phyloP scores from a whole-genome alignment of 2,888 invertebrate species.

The Rotaria sp. region DNA sequence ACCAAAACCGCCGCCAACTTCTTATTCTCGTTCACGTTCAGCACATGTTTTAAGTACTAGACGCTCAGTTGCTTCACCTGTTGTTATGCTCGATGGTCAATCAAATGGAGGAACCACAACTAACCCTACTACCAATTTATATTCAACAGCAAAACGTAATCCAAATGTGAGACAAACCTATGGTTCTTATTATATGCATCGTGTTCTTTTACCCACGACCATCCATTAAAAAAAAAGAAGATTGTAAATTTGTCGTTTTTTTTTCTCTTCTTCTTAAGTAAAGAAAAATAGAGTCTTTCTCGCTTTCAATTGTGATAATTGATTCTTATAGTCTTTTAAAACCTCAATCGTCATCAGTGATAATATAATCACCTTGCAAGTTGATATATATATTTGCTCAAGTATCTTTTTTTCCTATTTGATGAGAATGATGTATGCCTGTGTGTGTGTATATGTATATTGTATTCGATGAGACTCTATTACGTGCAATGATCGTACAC shows the following conservation, averaged over 20 bases:
- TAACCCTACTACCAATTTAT: not conserved
- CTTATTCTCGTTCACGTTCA: slow-evolving; percentile 3
- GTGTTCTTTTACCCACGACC: not conserved
- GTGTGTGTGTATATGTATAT: not conserved
- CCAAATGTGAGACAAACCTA: slow-evolving; percentile 26
- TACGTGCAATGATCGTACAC: not conserved
- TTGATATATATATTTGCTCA: not conserved
- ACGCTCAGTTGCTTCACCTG: not conserved
- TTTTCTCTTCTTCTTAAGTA: not conserved
- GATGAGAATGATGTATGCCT: not conserved
- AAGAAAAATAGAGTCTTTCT: slow-evolving; percentile 15
- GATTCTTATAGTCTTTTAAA: slow-evolving; percentile 10
- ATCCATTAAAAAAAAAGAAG: slow-evolving; percentile 5
- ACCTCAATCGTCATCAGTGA: not conserved
- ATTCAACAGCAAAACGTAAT: not conserved
- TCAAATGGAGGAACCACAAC: not conserved
- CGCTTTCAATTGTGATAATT: not conserved
- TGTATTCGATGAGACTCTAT: not conserved
- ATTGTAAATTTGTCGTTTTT: slow-evolving; percentile 7
- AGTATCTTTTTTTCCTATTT: not conserved
- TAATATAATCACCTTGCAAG: not conserved
- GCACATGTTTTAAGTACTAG: not conserved
- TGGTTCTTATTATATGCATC: slow-evolving; percentile 27
- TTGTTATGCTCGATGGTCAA: not conserved
- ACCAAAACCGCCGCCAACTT: not conserved